These are phyloP conservation scores for Leucophenga montana DNA, from an alignment of 2,888 invertebrate genomes.

Conservation along the genomic window DNA sequence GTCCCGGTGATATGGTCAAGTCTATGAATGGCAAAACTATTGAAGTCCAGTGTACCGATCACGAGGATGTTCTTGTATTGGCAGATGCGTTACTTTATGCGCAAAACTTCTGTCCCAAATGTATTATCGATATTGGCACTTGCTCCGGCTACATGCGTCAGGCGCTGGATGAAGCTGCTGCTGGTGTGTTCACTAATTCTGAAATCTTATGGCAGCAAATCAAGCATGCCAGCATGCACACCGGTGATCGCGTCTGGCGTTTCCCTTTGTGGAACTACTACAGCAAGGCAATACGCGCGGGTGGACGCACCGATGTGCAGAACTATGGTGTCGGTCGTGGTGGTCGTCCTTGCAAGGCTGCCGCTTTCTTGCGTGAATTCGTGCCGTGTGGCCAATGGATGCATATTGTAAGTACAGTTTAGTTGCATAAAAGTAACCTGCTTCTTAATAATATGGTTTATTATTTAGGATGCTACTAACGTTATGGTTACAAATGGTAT, in stretches of 20 bases:
- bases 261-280: constrained; percentile 86
- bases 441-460: background rate
- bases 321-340: constrained; percentile 75
- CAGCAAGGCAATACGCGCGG: constrained; percentile 62
- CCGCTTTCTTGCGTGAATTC: constrained; percentile 84
- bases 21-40: constrained; percentile 85
- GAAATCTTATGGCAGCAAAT: constrained; percentile 79
- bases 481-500: constrained; percentile 80
- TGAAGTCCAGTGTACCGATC: constrained; percentile 79
- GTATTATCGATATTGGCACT: constrained; percentile 86
- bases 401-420: constrained; percentile 77
- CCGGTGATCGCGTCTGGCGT: constrained; percentile 88
- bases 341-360: constrained; percentile 82
- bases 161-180: constrained; percentile 79
- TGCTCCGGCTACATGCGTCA: constrained; percentile 81
- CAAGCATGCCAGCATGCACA: constrained; percentile 80
- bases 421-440: no score
- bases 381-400: constrained; percentile 83
- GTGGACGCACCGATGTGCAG: constrained; percentile 74
- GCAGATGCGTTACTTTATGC: constrained; percentile 87
- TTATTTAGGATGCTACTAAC: constrained; percentile 79
- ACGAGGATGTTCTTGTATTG: constrained; percentile 83
- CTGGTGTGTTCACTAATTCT: constrained; percentile 83
- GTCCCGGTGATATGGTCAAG: constrained; percentile 84
- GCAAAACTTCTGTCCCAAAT: constrained; percentile 77